A percentile compares a stretch with the other conserved stretches of the same genome.
These are phyloP conservation scores for Ariolimax columbianus DNA, from an alignment of 2,888 invertebrate genomes.

Conservation along the genomic window DNA sequence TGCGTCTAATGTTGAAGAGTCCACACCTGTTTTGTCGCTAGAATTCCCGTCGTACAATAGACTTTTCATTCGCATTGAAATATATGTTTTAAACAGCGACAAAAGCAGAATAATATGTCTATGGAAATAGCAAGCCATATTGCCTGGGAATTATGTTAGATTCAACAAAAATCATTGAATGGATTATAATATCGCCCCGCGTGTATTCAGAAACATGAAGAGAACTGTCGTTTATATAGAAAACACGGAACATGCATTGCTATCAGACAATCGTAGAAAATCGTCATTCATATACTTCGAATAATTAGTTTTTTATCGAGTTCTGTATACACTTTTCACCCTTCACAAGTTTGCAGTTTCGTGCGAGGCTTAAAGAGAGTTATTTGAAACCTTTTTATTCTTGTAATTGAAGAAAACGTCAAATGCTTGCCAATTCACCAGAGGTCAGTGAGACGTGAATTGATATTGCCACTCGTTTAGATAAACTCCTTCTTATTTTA, in stretches of 20 bases:
- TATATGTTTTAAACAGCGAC: background rate
- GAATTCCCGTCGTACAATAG: background rate
- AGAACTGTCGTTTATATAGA: background rate
- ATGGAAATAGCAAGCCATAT: background rate
- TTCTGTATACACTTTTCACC: conserved; percentile 22
- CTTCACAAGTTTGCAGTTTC: background rate
- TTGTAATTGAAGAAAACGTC: background rate
- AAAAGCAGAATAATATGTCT: background rate
- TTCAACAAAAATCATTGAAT: background rate
- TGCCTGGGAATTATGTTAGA: background rate
- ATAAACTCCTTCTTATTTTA: background rate
- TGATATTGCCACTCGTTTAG: background rate
- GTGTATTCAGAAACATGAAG: background rate
- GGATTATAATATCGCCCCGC: background rate
- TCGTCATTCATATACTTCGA: conserved; percentile 15
- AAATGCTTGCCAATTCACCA: background rate
- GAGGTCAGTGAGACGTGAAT: background rate
- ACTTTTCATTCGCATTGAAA: background rate
- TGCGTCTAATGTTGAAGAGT: background rate
- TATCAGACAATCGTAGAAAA: background rate
- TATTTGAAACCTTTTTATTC: background rate
- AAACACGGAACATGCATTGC: background rate
- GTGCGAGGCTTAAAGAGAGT: background rate
- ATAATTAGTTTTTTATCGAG: conserved; percentile 30
- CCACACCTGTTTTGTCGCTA: conserved; percentile 18